These are phyloP conservation scores for Drosophila mercatorum DNA, from an alignment of 2,888 invertebrate genomes.

Conservation along the genomic window DNA sequence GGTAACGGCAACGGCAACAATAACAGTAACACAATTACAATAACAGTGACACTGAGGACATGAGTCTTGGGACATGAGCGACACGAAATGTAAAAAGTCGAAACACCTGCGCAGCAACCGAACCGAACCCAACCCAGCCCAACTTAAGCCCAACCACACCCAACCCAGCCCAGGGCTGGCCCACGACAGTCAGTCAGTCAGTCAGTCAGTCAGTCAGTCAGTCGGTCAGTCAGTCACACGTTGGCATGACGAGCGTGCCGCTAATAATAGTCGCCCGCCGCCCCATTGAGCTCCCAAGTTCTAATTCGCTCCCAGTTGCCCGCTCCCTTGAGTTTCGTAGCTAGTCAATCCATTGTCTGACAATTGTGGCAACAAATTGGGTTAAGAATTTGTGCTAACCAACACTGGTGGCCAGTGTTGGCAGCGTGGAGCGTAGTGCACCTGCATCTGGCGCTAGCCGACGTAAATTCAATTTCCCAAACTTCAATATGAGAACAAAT, in stretches of 20 bases:
- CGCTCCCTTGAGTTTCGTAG: slow-evolving; percentile 3
- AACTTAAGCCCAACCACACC: slow-evolving; percentile 2
- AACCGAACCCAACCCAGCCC: neutral
- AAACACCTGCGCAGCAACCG: slow-evolving; percentile 58
- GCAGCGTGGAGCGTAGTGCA: neutral
- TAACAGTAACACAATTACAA: slow-evolving; percentile 29
- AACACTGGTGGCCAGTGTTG: slow-evolving; percentile 18
- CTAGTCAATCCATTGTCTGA: slow-evolving; percentile 38
- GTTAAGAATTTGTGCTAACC: slow-evolving; percentile 17
- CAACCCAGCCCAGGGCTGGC: neutral
- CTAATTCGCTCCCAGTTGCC: slow-evolving; percentile 10
- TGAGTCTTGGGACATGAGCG: slow-evolving; percentile 44
- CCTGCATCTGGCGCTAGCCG: slow-evolving; percentile 8
- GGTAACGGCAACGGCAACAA: slow-evolving; percentile 15
- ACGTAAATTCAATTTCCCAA: slow-evolving; percentile 22
- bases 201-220: no score
- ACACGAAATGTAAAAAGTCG: slow-evolving; percentile 65
- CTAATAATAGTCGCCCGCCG: slow-evolving; percentile 67
- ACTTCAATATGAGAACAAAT: slow-evolving; percentile 4
- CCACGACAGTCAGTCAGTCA: neutral
- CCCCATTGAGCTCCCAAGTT: slow-evolving; percentile 9
- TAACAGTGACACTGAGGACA: slow-evolving; percentile 43
- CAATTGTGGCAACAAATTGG: slow-evolving; percentile 44
- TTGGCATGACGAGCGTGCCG: slow-evolving; percentile 72
- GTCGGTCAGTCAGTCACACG: slow-evolving; percentile 17